Percentiles rank a stretch among this genome's conserved stretches.
These are phyloP conservation scores for Sthenelais limicola DNA, from an alignment of 2,888 invertebrate genomes.

Conservation along the genomic window DNA sequence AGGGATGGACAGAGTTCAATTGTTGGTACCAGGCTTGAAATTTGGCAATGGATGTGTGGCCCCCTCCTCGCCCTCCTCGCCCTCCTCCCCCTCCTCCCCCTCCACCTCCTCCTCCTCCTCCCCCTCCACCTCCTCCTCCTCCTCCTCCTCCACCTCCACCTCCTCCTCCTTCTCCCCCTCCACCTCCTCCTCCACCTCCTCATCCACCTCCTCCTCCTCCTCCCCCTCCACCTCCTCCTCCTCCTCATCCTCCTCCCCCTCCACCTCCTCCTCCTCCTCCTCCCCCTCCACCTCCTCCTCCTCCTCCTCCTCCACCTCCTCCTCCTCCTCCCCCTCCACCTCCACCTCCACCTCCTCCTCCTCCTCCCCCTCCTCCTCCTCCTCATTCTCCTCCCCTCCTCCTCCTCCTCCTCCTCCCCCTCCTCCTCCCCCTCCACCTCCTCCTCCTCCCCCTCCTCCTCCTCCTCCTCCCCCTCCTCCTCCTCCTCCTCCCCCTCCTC, in stretches of 20 bases:
- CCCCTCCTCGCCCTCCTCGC: not conserved
- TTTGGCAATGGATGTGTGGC: not conserved
- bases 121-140: not conserved
- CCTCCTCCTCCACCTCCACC: too few species aligned
- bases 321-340: not conserved
- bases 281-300: not conserved
- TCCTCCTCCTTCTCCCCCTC: slow-evolving; percentile 2
- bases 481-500: not conserved
- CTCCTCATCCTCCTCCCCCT: too few species aligned
- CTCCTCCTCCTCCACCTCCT: not conserved
- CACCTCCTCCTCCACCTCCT: not conserved
- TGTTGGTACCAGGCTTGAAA: too few species aligned
- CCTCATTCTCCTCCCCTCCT: not conserved
- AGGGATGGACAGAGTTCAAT: too few species aligned
- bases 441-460: not conserved
- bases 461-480: slow-evolving; percentile 1
- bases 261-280: not conserved
- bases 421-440: not conserved
- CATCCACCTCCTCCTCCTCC: not conserved
- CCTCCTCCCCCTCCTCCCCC: not conserved
- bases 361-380: not conserved
- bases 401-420: not conserved
- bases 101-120: not conserved
- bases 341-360: not conserved
- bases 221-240: slow-evolving; percentile 5